Evolutionary conservation across 2,113 vertebrate species (phyloP).

Genomic region (Myrmecobius fasciatus): DNA sequence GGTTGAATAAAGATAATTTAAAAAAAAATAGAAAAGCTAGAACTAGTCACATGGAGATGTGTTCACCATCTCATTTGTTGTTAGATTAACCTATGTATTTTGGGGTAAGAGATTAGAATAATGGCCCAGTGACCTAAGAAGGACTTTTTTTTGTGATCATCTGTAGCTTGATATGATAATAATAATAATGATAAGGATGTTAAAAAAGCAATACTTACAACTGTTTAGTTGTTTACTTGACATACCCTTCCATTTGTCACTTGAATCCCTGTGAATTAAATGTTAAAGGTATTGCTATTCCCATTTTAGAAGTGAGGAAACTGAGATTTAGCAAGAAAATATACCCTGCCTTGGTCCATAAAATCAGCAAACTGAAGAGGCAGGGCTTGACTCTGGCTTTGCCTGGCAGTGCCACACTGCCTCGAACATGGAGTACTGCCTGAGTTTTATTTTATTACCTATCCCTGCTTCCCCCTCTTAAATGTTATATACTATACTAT

Average conservation of each 20-base stretch:
- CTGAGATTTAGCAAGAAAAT: background rate
- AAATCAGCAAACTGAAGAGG: background rate
- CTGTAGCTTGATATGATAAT: background rate
- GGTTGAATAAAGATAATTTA: background rate
- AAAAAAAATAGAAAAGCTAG: background rate
- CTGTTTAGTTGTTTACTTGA: background rate
- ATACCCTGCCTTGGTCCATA: background rate
- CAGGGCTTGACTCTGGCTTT: background rate
- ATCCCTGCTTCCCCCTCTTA: background rate
- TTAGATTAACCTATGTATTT: constrained; percentile 48
- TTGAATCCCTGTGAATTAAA: background rate
- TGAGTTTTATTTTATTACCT: background rate
- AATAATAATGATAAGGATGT: background rate
- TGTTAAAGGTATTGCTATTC: background rate
- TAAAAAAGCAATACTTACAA: background rate
- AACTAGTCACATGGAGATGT: background rate
- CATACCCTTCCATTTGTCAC: background rate
- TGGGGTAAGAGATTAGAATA: background rate
- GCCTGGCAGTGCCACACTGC: background rate
- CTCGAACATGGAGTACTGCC: background rate
- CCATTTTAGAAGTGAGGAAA: background rate
- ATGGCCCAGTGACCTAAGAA: background rate
- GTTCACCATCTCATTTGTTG: background rate
- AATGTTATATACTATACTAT: background rate
- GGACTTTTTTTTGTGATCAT: constrained; percentile 14